A percentile compares a stretch with the other conserved stretches of the same genome.
Conservation (phyloP, 2,888 invertebrate genomes). For the Tubulanus polymorphus region DNA sequence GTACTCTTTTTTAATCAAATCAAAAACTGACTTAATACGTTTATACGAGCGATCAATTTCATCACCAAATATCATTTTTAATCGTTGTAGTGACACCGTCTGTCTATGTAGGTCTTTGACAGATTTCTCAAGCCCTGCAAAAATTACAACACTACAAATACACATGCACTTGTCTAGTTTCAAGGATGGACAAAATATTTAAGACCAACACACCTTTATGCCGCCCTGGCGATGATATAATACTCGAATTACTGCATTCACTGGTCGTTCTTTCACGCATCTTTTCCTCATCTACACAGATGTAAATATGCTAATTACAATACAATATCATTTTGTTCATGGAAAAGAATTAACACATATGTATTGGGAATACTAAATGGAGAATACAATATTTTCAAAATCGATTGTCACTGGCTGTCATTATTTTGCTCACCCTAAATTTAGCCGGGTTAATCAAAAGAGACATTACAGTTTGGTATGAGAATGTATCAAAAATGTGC, state of each 20-base stretch:
- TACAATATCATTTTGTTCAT: no score
- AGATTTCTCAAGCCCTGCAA: conserved; percentile 46
- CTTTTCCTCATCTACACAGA: no score
- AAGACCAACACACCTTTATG: conserved; percentile 12
- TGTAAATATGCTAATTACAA: no score
- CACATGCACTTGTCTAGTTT: conserved; percentile 6
- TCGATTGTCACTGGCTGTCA: no score
- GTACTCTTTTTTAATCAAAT: conserved; percentile 42
- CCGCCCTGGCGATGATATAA: no score
- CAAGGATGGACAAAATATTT: background rate
- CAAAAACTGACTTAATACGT: conserved; percentile 43
- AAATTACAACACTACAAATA: conserved; percentile 1
- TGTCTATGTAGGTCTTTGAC: conserved; percentile 50
- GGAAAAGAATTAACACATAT: no score
- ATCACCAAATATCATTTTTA: conserved; percentile 37
- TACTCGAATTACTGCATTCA: conserved; percentile 23
- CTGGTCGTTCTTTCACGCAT: conserved; percentile 25
- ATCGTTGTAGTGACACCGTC: conserved; percentile 43
- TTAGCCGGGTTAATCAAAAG: no score
- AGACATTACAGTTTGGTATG: no score
- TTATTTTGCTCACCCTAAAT: no score
- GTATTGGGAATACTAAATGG: no score
- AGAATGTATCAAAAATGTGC: no score
- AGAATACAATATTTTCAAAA: no score
- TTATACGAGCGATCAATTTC: conserved; percentile 47